Conservation (phyloP, 2,888 invertebrate species). For the Cryptocephalus moraei region DNA sequence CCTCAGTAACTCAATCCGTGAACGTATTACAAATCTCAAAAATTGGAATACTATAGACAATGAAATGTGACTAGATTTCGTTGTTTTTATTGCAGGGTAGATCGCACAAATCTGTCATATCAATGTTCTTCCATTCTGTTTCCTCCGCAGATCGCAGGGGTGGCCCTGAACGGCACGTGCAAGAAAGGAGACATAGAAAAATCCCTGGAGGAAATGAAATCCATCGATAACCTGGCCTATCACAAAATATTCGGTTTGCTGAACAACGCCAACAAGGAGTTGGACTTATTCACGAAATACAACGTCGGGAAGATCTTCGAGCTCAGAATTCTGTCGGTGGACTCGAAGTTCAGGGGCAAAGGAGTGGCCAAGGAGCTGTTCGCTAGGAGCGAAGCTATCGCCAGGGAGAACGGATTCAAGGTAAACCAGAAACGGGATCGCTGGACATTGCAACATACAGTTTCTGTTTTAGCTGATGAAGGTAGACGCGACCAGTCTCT, state of each 20-base stretch:
- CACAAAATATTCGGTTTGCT: slow-evolving; percentile 70
- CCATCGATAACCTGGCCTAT: slow-evolving; percentile 58
- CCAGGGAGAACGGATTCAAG: slow-evolving; percentile 57
- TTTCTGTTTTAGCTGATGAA: slow-evolving; percentile 55
- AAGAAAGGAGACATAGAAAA: slow-evolving; percentile 61
- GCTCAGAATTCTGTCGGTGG: slow-evolving; percentile 71
- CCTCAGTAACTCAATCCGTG: no score
- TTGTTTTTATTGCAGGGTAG: no score
- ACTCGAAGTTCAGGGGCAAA: slow-evolving; percentile 56
- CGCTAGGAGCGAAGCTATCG: slow-evolving; percentile 53
- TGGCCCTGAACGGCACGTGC: slow-evolving; percentile 67
- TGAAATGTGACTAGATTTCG: no score
- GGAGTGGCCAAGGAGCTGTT: slow-evolving; percentile 68
- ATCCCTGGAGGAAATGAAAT: slow-evolving; percentile 56
- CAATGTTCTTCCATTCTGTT: no score
- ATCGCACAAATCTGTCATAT: no score
- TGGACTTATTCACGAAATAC: slow-evolving; percentile 58
- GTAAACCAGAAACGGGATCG: slow-evolving; percentile 34
- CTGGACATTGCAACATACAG: neutral
- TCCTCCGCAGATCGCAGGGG: slow-evolving; percentile 57
- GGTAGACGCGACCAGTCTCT: slow-evolving; percentile 72
- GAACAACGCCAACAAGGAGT: slow-evolving; percentile 56
- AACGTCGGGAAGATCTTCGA: slow-evolving; percentile 64
- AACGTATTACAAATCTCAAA: no score
- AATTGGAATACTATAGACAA: no score